phyloP scores from a whole-genome alignment of 1,140 invertebrate genomes.

The Anadara kagoshimensis region DNA sequence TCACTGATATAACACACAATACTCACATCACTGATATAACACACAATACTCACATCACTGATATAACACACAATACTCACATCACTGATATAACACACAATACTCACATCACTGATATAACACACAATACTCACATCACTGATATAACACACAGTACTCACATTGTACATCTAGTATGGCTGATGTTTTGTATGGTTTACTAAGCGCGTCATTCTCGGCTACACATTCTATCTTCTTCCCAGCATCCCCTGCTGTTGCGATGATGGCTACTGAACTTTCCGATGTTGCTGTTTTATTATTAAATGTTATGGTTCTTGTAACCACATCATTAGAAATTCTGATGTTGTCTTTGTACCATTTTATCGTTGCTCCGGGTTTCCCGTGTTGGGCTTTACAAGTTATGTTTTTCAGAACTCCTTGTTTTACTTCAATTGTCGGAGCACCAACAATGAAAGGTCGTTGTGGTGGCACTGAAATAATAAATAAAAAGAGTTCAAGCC shows the following conservation, averaged over 20 bases:
- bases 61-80: constrained; percentile 53
- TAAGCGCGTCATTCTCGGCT: constrained; percentile 70
- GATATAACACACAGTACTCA: constrained; percentile 46
- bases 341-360: constrained; percentile 40
- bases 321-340: constrained; percentile 34
- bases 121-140: constrained; percentile 59
- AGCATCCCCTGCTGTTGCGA: constrained; percentile 88
- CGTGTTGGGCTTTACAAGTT: constrained; percentile 90
- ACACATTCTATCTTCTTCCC: constrained; percentile 93
- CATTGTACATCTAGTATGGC: constrained; percentile 72
- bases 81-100: constrained; percentile 24
- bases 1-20: not conserved
- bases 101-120: constrained; percentile 60
- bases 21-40: constrained; percentile 59
- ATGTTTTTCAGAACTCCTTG: constrained; percentile 92
- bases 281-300: constrained; percentile 79
- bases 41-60: constrained; percentile 60
- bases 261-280: constrained; percentile 83
- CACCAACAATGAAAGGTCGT: constrained; percentile 88
- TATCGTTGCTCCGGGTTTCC: constrained; percentile 91
- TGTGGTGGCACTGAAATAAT: constrained; percentile 84
- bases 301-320: constrained; percentile 30
- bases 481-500: not conserved
- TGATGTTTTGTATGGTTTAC: constrained; percentile 50
- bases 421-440: constrained; percentile 84